Evolutionary conservation across 2,888 invertebrate species (phyloP), one percentile per base, ranked within the genome.

Genomic region (Sinelater perroti): DNA sequence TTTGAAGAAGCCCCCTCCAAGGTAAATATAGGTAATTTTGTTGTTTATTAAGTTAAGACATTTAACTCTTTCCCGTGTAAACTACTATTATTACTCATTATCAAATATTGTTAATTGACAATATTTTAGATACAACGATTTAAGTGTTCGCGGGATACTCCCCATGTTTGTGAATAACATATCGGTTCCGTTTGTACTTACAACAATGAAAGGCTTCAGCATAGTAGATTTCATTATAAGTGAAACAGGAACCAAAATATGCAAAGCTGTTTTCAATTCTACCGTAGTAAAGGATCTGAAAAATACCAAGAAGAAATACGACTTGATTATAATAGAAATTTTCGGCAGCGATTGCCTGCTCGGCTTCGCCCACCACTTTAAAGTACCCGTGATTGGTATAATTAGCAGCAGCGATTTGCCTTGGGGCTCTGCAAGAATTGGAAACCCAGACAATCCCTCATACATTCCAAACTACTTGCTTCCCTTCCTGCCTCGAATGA

Each of bases 271-370:
- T 1, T 62, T 79, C 3, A 17, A 64, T 1, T 65, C 71, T 4
- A 49, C 68, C 0, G 53, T 57, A 1, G 62, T 76, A 7, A 46
- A 60, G 51, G 18, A 66, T 16, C 45, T 70, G 1, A 63, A 54
- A 57, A 51, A 62, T 14, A 63, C 30, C 0, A 47, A 52, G 60
- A 75, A 78, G 2, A 83, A 82, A 40, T 90, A 85, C 68, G 90
- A 92, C 73, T 73, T 91, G 0, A 80, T 89, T 4, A 72, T 91
- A 0, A 78, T 85, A 47, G 90, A 91, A 75, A 83, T 82, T 52
- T 91, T 91, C 70, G 88, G 88, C 63, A 83, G 84, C 42, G 88
- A 91, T 69, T 90, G 91, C 71, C 85, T 85, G 71, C 75, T 89
- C 63, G 87, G 1, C 1, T 73, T 91, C 20, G 85, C 85, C 0